Percentiles rank a stretch among this genome's conserved stretches.
Conservation (phyloP, 2,888 invertebrate species). For the Megalurothrips usitatus region DNA sequence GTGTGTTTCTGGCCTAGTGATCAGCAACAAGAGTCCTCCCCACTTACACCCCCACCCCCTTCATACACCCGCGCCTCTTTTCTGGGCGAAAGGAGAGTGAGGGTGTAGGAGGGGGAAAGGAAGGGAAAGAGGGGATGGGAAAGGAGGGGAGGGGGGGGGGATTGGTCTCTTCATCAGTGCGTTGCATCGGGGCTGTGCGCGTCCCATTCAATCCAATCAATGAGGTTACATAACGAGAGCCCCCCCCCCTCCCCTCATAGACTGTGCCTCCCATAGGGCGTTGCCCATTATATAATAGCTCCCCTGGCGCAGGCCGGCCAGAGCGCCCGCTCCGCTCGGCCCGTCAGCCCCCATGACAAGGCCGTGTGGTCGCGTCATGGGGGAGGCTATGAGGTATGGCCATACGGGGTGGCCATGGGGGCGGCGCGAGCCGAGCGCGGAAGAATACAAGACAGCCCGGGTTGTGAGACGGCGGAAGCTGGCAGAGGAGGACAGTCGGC, state of each 20-base stretch:
- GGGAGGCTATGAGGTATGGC: no score
- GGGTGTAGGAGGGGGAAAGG: background rate
- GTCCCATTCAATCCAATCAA: conserved; percentile 18
- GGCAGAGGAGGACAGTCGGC: no score
- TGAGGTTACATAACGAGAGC: conserved; percentile 6
- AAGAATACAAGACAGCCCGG: no score
- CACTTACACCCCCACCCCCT: no score
- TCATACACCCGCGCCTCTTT: no score
- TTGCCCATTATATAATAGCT: conserved; percentile 11
- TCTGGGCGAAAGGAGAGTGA: background rate
- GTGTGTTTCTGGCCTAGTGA: no score
- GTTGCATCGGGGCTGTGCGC: background rate
- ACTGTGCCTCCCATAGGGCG: no score
- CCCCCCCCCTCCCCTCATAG: background rate
- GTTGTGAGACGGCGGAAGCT: no score
- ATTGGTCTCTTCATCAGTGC: background rate
- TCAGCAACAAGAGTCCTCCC: no score
- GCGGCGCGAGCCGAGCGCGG: no score
- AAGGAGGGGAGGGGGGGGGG: background rate
- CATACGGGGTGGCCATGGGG: no score
- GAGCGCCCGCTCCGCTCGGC: conserved; percentile 21
- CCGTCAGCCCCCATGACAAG: background rate
- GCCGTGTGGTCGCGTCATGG: background rate
- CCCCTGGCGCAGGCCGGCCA: conserved; percentile 13
- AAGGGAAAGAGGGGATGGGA: background rate